Conservation (phyloP, 2,113 vertebrate species). For the Zosterops lateralis region DNA sequence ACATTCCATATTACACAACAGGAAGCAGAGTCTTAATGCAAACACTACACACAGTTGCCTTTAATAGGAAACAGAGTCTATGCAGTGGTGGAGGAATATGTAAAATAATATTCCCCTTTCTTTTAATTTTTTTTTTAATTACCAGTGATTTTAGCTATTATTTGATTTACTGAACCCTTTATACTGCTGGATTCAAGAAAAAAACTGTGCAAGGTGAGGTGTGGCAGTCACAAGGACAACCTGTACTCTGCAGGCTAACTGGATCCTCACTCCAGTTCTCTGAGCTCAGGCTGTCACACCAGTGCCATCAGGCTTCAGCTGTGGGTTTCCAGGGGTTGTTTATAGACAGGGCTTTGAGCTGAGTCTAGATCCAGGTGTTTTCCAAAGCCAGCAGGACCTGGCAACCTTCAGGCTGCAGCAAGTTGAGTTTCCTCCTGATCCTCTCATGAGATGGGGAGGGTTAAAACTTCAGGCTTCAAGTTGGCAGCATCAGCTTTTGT, state of each 20-base stretch:
- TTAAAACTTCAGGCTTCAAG: not conserved
- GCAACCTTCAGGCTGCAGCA: not conserved
- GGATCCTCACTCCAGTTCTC: not conserved
- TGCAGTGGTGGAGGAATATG: not conserved
- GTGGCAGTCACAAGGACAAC: not conserved
- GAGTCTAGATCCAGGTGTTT: not conserved
- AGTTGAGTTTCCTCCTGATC: not conserved
- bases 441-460: rapidly evolving
- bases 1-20: constrained; percentile 59
- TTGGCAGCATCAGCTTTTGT: not conserved
- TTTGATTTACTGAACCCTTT: not conserved
- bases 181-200: not conserved
- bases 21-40: constrained; percentile 48
- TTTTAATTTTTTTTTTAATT: not conserved
- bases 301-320: not conserved
- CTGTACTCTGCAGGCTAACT: not conserved
- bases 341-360: not conserved
- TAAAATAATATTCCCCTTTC: not conserved
- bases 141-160: not conserved
- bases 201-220: not conserved
- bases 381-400: not conserved
- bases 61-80: constrained; percentile 41
- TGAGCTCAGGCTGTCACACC: not conserved
- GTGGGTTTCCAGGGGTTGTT: not conserved
- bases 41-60: not conserved